Evolutionary conservation across 2,888 invertebrate species (phyloP), one percentile per base, ranked within the genome.

Genomic region (Tanytarsus gracilentus): DNA sequence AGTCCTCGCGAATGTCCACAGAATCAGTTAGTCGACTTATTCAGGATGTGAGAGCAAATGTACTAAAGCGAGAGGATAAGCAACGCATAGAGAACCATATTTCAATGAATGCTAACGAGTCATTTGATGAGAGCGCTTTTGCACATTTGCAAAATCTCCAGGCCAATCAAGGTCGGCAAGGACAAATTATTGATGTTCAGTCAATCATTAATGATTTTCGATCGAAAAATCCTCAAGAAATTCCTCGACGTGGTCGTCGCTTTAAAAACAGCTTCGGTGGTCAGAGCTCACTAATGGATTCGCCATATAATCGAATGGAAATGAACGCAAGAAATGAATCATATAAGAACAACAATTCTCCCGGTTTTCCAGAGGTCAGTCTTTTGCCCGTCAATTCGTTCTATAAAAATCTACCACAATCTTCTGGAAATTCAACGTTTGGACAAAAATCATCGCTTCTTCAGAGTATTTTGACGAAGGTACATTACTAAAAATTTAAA

Each of bases 191-290:
- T 62, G 88, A 90, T 69, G 88, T 89, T 0, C 83, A 86, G 69
- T 85, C 87, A 4, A 86, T 89, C 61, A 87, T 88, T 67, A 88
- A 87, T 0, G 88, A 88, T 69, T 86, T 86, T 68, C 79, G 87
- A 64, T 84, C 85, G 64, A 77, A 84, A 64, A 86, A 88, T 72
- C 86, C 87, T 0, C 86, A 88, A 64, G 75, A 81, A 4, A 81
- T 85, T 1, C 86, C 86, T 0, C 73, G 85, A 65, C 78, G 85
- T 65, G 83, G 83, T 4, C 75, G 83, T 25, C 72, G 84, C 51
- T 79, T 83, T 71, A 80, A 82, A 67, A 62, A 63, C 77, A 16
- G 77, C 77, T 61, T 76, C 76, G 0, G 76, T 71, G 63, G 76
- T 76, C 70, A 60, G 61, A 4, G 25, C 14, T 26, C 5, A 9